Evolutionary conservation across 2,888 invertebrate genomes (phyloP), one percentile per base, ranked within the genome.

Genomic region (Gymnocheta viridis): DNA sequence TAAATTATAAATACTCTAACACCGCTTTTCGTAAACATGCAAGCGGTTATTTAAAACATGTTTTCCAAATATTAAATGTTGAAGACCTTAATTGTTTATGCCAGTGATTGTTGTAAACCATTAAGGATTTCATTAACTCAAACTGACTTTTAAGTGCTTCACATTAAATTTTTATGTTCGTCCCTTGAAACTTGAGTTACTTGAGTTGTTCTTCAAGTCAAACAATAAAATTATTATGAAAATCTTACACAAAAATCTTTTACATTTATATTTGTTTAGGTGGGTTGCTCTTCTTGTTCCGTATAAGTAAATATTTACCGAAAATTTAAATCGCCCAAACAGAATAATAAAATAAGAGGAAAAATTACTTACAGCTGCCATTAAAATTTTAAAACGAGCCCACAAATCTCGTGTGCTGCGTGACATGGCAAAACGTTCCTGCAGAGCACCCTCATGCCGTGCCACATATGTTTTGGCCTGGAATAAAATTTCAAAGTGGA

Each of bases 371-470:
- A 97, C 98, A 92, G 96, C 95, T 84, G 95, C 94, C 85, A 97
- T 91, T 84, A 96, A 92, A 88, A 98, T 95, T 89, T 96, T 96
- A 92, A 96, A 96, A 88, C 97, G 94, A 6, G 97, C 97, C 88
- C 97, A 94, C 87, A 96, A 95, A 91, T 98, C 97, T 88, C 94
- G 94, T 2, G 97, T 97, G 87, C 95, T 96, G 91, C 95, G 95
- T 83, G 96, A 97, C 92, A 97, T 96, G n/a, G 97, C 97, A 84
- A 98, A 93, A 83, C 97, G 92, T 89, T 97, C 97, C 90, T 97
- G 97, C 69, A 98, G 93, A 88, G 96, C 97, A 0, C 98, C 98
- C 91, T 98, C 97, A 90, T 98, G 98, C 60, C 95, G 94, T 87
- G 96, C 96, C 60, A 98, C 96, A 91, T 97, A 98, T 24, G 94